phyloP scores from a whole-genome alignment of 2,797 vertebrate genomes.

The Phoebastria nigripes region DNA sequence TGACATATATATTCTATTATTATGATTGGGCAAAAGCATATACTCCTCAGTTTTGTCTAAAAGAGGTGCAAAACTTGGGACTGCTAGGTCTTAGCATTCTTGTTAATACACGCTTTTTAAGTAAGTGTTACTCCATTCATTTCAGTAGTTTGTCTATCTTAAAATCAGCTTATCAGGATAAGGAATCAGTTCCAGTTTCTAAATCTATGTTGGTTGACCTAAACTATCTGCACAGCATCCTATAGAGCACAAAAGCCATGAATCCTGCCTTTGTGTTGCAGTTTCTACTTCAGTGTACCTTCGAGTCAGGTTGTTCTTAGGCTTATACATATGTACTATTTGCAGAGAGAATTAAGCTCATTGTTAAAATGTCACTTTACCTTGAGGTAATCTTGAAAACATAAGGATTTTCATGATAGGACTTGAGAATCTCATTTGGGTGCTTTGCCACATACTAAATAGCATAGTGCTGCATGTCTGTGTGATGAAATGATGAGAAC shows the following conservation, averaged over 20 bases:
- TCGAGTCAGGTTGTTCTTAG: neutral
- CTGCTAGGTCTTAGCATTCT: neutral
- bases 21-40: neutral
- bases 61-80: neutral
- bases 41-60: neutral
- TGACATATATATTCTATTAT: neutral
- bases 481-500: neutral
- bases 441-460: neutral
- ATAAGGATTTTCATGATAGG: neutral
- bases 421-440: neutral
- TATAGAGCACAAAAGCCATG: neutral
- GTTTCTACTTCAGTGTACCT: neutral
- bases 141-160: neutral
- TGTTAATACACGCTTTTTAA: neutral
- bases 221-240: neutral
- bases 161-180: neutral
- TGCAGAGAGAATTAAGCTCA: neutral
- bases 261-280: neutral
- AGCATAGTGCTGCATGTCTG: neutral
- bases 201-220: neutral
- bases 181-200: neutral
- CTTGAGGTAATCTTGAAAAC: neutral
- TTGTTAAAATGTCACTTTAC: neutral
- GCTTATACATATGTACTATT: neutral
- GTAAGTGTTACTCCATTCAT: neutral